Evolutionary conservation across 1,140 invertebrate species (phyloP), one percentile per base, ranked within the genome.

Genomic region (Coenobita brevimanus): DNA sequence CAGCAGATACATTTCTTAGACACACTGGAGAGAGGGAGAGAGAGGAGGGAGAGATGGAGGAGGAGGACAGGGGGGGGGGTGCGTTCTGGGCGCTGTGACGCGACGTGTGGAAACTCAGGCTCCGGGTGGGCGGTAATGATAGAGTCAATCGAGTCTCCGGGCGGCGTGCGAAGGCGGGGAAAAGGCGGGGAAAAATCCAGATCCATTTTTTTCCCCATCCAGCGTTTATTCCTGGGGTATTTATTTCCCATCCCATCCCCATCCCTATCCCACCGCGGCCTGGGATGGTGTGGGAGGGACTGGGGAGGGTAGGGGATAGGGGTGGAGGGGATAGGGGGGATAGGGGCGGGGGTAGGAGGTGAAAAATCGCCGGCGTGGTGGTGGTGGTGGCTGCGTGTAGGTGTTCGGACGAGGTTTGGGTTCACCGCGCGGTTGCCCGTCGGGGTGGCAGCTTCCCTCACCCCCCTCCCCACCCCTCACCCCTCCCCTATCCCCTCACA

Each of bases 141-240:
- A 87, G 84, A 87, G 84, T 87, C 84, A 87, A 87, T 87, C 84
- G 84, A 50, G 84, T 87, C 84, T 87, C 84, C 84, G 84, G 76
- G 84, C 84, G 84, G 84, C 78, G 84, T 87, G 84, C 84, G 84
- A 87, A 87, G 76, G 78, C 84, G 84, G 84, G 75, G 84, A 87
- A n/a, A 87, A 36, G 57, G n/a, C n/a, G 57, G 79, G 71, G 79
- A 87, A 87, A 79, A 76, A 75, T 69, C 79, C 79, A 79, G 78
- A 67, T 67, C 75, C 30, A 38, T 36, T 27, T 57, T 57, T 41
- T 84, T 43, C 76, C 73, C 73, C 50, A 60, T 33, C 33, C 15
- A 33, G 30, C 30, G 24, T 33, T 41, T 21, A 33, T 76, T 67
- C 43, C 57, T 41, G 33, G 33, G 10, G 24, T 33, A 2, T 30